Percentiles rank a stretch among this genome's conserved stretches.
Conservation (phyloP, 2,113 vertebrate genomes). For the Rousettus leschenaultii region DNA sequence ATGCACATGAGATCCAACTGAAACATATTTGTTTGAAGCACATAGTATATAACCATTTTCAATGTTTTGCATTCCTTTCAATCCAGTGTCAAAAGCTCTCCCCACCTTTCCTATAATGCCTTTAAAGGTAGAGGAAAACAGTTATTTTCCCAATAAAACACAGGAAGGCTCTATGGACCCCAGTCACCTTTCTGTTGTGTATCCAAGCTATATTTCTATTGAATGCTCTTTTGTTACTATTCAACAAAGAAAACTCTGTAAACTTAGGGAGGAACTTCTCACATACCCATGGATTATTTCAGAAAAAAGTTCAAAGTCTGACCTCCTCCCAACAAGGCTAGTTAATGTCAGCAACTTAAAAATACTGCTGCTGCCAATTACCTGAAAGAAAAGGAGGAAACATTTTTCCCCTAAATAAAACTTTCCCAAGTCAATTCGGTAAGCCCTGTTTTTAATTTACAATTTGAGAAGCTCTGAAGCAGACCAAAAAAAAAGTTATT, state of each 20-base stretch:
- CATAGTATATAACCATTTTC: not conserved
- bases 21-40: not conserved
- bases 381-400: slow-evolving; percentile 17
- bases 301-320: slow-evolving; percentile 1
- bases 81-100: not conserved
- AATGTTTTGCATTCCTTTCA: not conserved
- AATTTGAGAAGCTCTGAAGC: not conserved
- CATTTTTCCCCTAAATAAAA: slow-evolving; percentile 21
- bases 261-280: not conserved
- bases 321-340: not conserved
- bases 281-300: not conserved
- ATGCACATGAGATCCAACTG: not conserved
- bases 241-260: slow-evolving; percentile 14
- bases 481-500: slow-evolving; percentile 16
- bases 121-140: not conserved
- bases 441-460: slow-evolving; percentile 38
- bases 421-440: not conserved
- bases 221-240: not conserved
- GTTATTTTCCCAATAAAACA: not conserved
- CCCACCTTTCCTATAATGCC: not conserved
- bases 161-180: not conserved
- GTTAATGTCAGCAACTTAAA: slow-evolving; percentile 25
- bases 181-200: not conserved
- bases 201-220: not conserved
- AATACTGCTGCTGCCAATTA: not conserved